Evolutionary conservation across 1,140 invertebrate species (phyloP).

Genomic region (Drosophila seguyi): DNA sequence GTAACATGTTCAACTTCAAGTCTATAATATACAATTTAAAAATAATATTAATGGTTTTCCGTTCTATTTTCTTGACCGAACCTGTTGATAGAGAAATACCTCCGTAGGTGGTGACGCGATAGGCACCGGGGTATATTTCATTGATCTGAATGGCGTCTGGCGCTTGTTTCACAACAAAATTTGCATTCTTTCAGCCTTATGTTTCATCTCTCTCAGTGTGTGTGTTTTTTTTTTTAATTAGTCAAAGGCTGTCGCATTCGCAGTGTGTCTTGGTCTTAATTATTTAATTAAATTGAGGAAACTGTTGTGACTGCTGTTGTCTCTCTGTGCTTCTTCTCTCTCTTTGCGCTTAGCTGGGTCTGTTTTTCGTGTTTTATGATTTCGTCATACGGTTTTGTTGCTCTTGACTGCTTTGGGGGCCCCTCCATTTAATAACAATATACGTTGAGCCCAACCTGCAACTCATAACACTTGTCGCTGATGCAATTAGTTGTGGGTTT

Average conservation of each 20-base stretch:
- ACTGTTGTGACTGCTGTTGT: constrained; percentile 55
- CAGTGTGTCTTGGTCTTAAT: constrained; percentile 56
- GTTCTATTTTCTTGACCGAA: background rate
- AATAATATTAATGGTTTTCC: background rate
- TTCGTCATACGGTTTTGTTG: constrained; percentile 61
- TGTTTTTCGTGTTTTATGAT: constrained; percentile 50
- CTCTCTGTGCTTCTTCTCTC: constrained; percentile 3
- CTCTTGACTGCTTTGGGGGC: constrained; percentile 42
- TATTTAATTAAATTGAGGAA: constrained; percentile 80
- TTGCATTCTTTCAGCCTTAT: constrained; percentile 53
- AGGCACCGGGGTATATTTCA: constrained; percentile 27
- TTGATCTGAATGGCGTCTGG: constrained; percentile 35
- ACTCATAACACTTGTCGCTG: constrained; percentile 42
- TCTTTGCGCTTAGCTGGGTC: constrained; percentile 31
- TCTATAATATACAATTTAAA: background rate
- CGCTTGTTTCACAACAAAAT: constrained; percentile 32
- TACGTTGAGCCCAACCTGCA: constrained; percentile 22
- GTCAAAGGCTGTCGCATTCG: constrained; percentile 49
- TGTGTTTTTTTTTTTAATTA: constrained; percentile 59
- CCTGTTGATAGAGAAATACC: constrained; percentile 15
- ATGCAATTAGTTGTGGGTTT: constrained; percentile 51
- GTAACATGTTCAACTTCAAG: no score
- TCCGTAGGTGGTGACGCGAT: constrained; percentile 41
- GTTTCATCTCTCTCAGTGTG: constrained; percentile 19
- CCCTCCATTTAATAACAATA: constrained; percentile 53